These are phyloP conservation scores for Halocynthia roretzi DNA, from an alignment of 23 tunicate genomes.

Conservation along the genomic window DNA sequence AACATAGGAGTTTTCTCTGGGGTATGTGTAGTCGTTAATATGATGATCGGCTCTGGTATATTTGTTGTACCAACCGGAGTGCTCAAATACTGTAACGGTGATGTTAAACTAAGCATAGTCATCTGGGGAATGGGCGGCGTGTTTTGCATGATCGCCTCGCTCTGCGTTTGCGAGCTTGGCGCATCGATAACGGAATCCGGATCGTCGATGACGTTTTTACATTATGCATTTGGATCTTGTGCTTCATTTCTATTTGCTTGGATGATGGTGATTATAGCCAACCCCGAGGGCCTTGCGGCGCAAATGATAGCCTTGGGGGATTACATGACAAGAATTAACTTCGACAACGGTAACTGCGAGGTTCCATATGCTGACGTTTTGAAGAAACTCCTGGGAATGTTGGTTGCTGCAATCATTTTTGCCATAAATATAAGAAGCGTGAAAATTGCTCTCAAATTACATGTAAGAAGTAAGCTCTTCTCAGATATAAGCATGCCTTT, in stretches of 20 bases:
- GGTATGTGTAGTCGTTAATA: conserved; percentile 66
- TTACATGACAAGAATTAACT: conserved; percentile 22
- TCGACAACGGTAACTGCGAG: conserved; percentile 21
- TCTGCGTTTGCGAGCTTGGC: conserved; percentile 72
- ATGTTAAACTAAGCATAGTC: conserved; percentile 47
- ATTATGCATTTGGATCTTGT: conserved; percentile 54
- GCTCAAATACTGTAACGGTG: conserved; percentile 66
- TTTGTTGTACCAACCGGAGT: conserved; percentile 87
- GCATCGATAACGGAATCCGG: conserved; percentile 88
- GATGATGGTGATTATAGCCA: conserved; percentile 42
- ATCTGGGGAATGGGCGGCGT: conserved; percentile 80
- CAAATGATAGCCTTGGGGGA: conserved; percentile 90
- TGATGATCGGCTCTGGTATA: conserved; percentile 91
- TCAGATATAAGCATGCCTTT: background rate
- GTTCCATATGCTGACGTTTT: conserved; percentile 22
- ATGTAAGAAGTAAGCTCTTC: conserved; percentile 29
- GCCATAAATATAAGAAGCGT: conserved; percentile 54
- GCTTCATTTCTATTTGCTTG: conserved; percentile 69
- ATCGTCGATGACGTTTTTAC: conserved; percentile 56
- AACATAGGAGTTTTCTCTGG: conserved; percentile 60
- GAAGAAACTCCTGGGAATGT: conserved; percentile 55
- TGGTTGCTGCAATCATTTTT: conserved; percentile 30
- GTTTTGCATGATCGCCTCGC: conserved; percentile 55
- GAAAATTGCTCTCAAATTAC: conserved; percentile 63
- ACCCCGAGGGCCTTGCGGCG: conserved; percentile 59